Base-by-base conservation (phyloP, 2,888 invertebrate genomes). In the Ophioninae sp. region DNA sequence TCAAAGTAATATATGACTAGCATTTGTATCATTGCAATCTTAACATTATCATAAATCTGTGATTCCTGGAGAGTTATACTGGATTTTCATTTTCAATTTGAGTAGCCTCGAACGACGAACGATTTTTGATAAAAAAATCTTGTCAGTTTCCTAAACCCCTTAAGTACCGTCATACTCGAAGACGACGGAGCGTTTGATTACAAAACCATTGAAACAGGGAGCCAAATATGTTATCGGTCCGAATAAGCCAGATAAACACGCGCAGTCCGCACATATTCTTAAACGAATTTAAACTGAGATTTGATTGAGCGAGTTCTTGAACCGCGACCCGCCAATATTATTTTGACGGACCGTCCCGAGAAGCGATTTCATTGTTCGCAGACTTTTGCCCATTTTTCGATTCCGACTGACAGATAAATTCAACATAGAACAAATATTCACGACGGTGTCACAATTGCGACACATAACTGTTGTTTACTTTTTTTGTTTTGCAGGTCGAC, bases 401-500 rank as follows among this genome's bases (percentile, higher is more conserved):
- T 2, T 10, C 2, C 7, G 6, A 56, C 20, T 41, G 5, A 56
- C 44, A 13, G 6, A 21, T 7, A 64, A 37, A n/a, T 6, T 21
- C 17, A 65, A 20, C 20, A 37, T 21, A 1, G 10, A 41, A 23
- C 2, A 21, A 13, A 37, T 50, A 74, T n/a, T 50, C 17, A 0
- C 2, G 10, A 7, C 37, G n/a, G 57, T 37, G 10, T 6, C 30
- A n/a, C 6, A 17, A 13, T 44, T n/a, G 13, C 5, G 21, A 67
- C 21, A 21, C 37, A 21, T 17, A 56, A 30, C 20, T 30, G n/a
- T 56, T 59, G 59, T 59, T 59, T 0, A 20, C 20, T 59, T 37
- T 70, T 44, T 72, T 17, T 62, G 57, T 59, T 56, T 80, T 73
- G 21, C 80, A 86, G 87, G 67, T 79, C 57, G 86, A 85, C 62